Base-by-base conservation (phyloP, 2,113 vertebrate species). In the Xenopus laevis region DNA sequence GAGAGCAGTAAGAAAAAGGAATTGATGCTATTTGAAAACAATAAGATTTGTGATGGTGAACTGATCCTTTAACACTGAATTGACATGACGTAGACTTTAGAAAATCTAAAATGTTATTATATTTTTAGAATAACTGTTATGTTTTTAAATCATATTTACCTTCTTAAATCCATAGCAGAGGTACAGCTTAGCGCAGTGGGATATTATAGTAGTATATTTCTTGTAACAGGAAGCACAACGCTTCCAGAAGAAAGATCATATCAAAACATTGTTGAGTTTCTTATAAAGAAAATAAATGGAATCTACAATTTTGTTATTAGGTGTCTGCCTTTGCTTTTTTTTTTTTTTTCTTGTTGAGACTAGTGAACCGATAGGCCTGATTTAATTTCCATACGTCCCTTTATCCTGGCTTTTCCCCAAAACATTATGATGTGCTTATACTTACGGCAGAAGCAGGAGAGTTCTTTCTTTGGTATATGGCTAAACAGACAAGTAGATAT, bases 201-300 rank as follows among this genome's bases (percentile, higher is more conserved):
- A 62, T 21, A 17, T 68, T 30, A 61, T 52, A 44, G 46, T 23
- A 68, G 53, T 50, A 67, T 17, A 62, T 52, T 68, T 40, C 72
- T 75, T 75, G 12, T 33, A 68, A 74, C 72, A 74, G 72, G 72
- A 74, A 68, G 72, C 65, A 46, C 55, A 7, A 13, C 8, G 47
- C 23, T 61, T 75, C 65, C 65, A 53, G 57, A 15, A 55, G n/a
- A 52, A 53, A 47, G 53, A 62, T 68, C 45, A 53, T 33, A 33
- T 75, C 65, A 61, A 57, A 10, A 17, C 65, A 52, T 68, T 75
- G 65, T 33, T 68, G 72, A 62, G 68, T 75, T 53, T 68, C 57
- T 40, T 30, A 3, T 68, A 68, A 60, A 21, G 59, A 68, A 75
- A 75, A 75, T 68, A 75, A 75, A 75, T 55, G 27, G 13, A 40